These are phyloP conservation scores for Oplegnathus fasciatus DNA, from an alignment of 2,113 vertebrate species.

Conservation along the genomic window DNA sequence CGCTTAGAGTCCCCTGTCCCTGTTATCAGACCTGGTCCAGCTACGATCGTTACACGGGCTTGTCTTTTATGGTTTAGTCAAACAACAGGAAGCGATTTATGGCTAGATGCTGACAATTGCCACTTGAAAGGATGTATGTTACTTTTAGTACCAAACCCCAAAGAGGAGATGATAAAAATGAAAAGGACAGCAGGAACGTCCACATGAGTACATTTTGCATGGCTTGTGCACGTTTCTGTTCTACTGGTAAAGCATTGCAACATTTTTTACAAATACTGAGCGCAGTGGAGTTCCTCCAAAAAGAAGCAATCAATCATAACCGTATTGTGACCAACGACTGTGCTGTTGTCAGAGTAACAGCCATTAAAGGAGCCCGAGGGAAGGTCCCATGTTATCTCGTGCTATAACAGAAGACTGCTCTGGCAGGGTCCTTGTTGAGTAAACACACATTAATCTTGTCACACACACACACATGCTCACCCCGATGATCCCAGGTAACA, in stretches of 20 bases:
- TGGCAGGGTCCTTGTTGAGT: constrained; percentile 43
- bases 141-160: constrained; percentile 44
- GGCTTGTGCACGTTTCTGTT: constrained; percentile 22
- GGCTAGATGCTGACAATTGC: constrained; percentile 39
- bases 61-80: constrained; percentile 64
- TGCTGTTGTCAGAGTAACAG: constrained; percentile 26
- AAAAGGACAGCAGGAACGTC: background rate
- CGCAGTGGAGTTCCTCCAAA: constrained; percentile 33
- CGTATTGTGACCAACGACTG: constrained; percentile 38
- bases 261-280: constrained; percentile 32
- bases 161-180: constrained; percentile 22
- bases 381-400: constrained; percentile 47
- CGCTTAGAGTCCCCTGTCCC: constrained; percentile 54
- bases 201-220: constrained; percentile 3
- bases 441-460: constrained; percentile 79
- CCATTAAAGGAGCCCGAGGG: constrained; percentile 48
- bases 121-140: constrained; percentile 42
- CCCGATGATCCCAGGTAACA: constrained; percentile 46
- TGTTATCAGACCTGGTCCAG: constrained; percentile 71
- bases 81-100: constrained; percentile 61
- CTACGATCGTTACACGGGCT: constrained; percentile 28
- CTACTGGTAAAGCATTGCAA: background rate
- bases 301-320: constrained; percentile 59
- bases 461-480: constrained; percentile 31
- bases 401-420: constrained; percentile 33